phyloP scores from a whole-genome alignment of 2,797 vertebrate genomes.

The Rhabdophis nuchalis region DNA sequence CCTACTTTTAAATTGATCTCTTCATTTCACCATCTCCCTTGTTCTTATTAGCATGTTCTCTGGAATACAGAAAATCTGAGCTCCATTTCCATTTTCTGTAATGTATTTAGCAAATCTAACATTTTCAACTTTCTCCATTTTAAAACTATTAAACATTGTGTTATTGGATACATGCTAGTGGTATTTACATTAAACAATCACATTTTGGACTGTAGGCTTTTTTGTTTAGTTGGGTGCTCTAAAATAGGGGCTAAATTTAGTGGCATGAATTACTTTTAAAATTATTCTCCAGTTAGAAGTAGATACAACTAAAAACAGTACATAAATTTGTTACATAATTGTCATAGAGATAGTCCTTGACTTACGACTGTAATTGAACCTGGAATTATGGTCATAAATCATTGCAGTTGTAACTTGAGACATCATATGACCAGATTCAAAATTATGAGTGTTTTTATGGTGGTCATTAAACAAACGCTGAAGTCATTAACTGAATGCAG shows the following conservation, averaged over 20 bases:
- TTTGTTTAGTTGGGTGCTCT: background rate
- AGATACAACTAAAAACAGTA: background rate
- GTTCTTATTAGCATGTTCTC: background rate
- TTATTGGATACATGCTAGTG: background rate
- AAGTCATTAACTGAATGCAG: background rate
- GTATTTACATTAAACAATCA: background rate
- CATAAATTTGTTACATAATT: background rate
- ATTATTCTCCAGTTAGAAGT: background rate
- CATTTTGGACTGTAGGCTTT: background rate
- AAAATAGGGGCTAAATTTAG: background rate
- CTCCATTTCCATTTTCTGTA: background rate
- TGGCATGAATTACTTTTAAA: background rate
- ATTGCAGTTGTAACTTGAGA: background rate
- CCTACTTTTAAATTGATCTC: background rate
- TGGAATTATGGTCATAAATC: background rate
- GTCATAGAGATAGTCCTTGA: background rate
- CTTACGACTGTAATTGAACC: background rate
- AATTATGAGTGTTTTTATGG: background rate
- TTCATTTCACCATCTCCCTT: background rate
- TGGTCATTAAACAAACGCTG: background rate
- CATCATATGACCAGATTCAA: background rate
- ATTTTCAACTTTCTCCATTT: background rate
- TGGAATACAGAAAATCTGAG: background rate
- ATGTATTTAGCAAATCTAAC: background rate
- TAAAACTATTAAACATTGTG: background rate